Conservation (phyloP, 2,888 invertebrate species). For the Ganaspis brasiliensis region DNA sequence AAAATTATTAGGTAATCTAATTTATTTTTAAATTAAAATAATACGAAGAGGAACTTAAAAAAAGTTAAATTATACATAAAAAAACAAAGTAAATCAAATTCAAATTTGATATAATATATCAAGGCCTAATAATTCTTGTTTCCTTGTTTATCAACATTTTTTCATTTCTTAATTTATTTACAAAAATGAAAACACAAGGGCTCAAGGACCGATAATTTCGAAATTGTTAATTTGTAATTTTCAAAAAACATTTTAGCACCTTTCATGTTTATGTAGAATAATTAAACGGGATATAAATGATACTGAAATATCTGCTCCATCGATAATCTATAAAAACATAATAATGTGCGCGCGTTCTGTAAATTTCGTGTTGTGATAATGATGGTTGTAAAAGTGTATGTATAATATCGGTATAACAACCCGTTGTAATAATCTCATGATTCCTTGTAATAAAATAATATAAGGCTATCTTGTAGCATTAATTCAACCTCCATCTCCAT, state of each 20-base stretch:
- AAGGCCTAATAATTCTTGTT: not conserved
- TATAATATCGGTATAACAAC: slow-evolving; percentile 59
- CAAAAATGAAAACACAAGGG: not conserved
- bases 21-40: too few relatives aligned
- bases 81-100: too few relatives aligned
- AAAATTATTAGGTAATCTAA: too few relatives aligned
- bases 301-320: slow-evolving; percentile 12
- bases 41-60: too few relatives aligned
- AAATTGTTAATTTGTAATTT: not conserved
- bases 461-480: slow-evolving; percentile 3
- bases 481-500: not conserved
- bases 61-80: too few relatives aligned
- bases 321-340: slow-evolving; percentile 55
- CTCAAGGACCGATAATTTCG: not conserved
- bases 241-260: slow-evolving; percentile 10
- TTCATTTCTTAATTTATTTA: not conserved
- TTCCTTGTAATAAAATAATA: slow-evolving; percentile 75
- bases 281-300: not conserved
- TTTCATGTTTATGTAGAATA: slow-evolving; percentile 5
- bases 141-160: not conserved
- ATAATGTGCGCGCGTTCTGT: slow-evolving; percentile 63
- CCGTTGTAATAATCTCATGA: slow-evolving; percentile 71
- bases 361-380: slow-evolving; percentile 78
- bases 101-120: too few relatives aligned
- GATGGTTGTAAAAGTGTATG: slow-evolving; percentile 73